A percentile compares a stretch with the other conserved stretches of the same genome.
phyloP scores from a whole-genome alignment of 2,888 invertebrate genomes.

The Diadromus collaris region DNA sequence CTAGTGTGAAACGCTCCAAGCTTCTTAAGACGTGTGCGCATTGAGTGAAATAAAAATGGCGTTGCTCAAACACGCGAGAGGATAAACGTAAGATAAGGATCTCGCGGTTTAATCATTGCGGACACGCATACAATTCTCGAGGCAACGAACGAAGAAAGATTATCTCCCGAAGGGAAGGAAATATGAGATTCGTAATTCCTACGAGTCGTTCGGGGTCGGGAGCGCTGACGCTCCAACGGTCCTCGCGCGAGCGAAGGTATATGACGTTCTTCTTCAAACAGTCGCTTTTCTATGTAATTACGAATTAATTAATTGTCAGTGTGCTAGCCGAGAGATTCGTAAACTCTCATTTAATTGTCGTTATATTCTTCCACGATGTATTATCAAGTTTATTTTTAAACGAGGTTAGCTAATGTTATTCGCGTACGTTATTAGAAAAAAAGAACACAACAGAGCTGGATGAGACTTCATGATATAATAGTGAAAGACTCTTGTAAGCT shows the following conservation, averaged over 20 bases:
- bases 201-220: conserved; percentile 6
- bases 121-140: background rate
- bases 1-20: too few species aligned
- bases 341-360: conserved; percentile 1
- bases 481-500: background rate
- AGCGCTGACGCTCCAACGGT: background rate
- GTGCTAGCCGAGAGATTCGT: background rate
- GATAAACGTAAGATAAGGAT: background rate
- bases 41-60: background rate
- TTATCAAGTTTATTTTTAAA: background rate
- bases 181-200: background rate
- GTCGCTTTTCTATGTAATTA: background rate
- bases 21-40: background rate
- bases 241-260: background rate
- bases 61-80: background rate
- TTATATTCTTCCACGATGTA: background rate
- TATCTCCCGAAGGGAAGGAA: background rate
- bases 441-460: background rate
- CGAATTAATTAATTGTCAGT: conserved; percentile 2
- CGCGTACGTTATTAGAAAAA: background rate
- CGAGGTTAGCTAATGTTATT: background rate
- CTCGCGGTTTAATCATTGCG: background rate
- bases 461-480: background rate
- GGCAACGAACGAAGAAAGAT: background rate
- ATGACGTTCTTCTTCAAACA: background rate